Base-by-base conservation (phyloP, 2,888 invertebrate species). In the Chromoteleia sp. region DNA sequence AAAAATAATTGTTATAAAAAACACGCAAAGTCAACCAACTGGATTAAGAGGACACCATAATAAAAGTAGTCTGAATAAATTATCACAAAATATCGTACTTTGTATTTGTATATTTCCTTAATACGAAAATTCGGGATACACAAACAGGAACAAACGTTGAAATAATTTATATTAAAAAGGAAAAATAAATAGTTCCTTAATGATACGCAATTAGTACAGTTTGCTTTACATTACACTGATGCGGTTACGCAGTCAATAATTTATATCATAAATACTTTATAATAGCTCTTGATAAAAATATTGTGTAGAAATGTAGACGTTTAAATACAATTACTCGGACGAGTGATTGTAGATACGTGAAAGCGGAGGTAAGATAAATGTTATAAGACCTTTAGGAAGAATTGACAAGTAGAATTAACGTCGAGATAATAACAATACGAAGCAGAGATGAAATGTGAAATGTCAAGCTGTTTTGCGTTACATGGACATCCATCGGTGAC, bases 81-180 rank as follows among this genome's bases (percentile, higher is more conserved):
- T 74, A 74, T 68, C 54, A 70, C 61, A 75, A 68, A 80, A 75
- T 80, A 75, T 63, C 48, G 43, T 80, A 80, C 12, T 74, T 80
- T 75, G 33, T 77, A 70, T 77, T 77, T 77, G n/a, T 77, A 33
- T 82, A 82, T 82, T 83, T 70, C 5, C 75, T 83, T 80, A 39
- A 76, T 83, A 83, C 48, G 81, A 82, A 81, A 84, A 70, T 61
- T 58, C 25, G 39, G 58, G 59, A 75, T 82, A 78, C 73, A 78
- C 82, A 70, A 74, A 78, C 79, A 68, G 73, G 73, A 74, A 75
- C 59, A 75, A 78, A 58, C 58, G 10, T 67, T 43, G 12, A 45
- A 71, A 58, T 50, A 41, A 45, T 54, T 52, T 21, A 70, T 25
- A 65, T 48, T 54, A 39, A 74, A 63, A 75, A 59, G 14, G 12